Conservation (phyloP, 2,888 invertebrate species). For the Noctua janthina region DNA sequence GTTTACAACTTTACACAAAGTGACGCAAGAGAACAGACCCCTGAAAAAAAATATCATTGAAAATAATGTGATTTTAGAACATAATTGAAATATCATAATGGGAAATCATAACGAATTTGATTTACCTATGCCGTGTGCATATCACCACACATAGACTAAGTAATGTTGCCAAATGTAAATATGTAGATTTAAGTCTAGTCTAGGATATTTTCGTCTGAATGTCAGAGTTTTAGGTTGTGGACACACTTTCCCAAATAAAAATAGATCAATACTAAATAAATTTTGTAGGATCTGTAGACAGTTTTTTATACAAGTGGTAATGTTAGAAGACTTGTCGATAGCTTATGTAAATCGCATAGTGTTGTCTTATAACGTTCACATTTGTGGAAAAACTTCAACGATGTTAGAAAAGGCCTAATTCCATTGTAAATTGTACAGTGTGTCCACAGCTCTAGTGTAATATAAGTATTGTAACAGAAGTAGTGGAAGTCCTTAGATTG, state of each 20-base stretch:
- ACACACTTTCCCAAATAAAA: constrained; percentile 68
- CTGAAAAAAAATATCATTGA: constrained; percentile 79
- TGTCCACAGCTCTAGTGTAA: constrained; percentile 82
- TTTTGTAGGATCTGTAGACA: constrained; percentile 22
- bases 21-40: constrained; percentile 59
- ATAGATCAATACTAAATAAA: constrained; percentile 25
- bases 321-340: constrained; percentile 35
- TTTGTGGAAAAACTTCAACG: constrained; percentile 36
- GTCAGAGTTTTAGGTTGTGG: constrained; percentile 80
- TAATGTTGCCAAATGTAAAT: constrained; percentile 89
- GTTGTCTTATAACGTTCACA: constrained; percentile 27
- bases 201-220: constrained; percentile 77
- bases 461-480: constrained; percentile 70
- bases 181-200: constrained; percentile 63
- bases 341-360: constrained; percentile 58
- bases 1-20: constrained; percentile 17
- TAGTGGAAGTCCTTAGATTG: constrained; percentile 74
- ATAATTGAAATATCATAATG: constrained; percentile 81
- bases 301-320: constrained; percentile 17
- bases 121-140: constrained; percentile 86
- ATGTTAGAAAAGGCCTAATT: constrained; percentile 66
- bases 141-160: constrained; percentile 88
- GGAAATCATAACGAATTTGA: constrained; percentile 78
- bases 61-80: constrained; percentile 85
- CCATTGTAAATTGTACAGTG: constrained; percentile 65